Conservation (phyloP, 2,797 vertebrate species). For the Echiichthys vipera region DNA sequence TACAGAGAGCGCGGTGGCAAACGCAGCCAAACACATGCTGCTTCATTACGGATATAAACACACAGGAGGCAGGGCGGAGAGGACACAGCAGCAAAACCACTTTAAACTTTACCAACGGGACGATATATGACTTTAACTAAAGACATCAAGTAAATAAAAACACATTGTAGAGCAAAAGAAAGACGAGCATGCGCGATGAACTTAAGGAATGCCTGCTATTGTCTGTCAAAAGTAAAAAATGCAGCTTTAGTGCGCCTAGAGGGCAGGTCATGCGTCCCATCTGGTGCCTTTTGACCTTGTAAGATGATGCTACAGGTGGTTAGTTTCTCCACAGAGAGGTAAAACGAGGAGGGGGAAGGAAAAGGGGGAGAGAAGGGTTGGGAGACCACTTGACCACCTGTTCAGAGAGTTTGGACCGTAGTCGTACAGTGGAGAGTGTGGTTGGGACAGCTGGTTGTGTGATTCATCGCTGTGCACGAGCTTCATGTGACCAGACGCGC, state of each 20-base stretch:
- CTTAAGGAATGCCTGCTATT: not conserved
- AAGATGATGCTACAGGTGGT: constrained; percentile 50
- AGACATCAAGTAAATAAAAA: no score
- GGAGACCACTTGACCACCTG: constrained; percentile 58
- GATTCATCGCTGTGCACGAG: constrained; percentile 29
- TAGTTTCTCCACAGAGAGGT: constrained; percentile 9
- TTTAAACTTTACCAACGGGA: not conserved
- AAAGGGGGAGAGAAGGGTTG: not conserved
- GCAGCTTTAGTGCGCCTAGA: not conserved
- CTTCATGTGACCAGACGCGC: not conserved
- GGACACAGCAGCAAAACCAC: not conserved
- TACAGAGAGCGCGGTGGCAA: not conserved
- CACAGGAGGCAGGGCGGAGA: not conserved
- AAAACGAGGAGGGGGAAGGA: not conserved
- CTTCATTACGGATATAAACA: constrained; percentile 61
- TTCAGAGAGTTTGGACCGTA: constrained; percentile 30
- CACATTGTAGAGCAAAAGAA: not conserved
- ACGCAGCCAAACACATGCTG: constrained; percentile 11
- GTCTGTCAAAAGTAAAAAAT: not conserved
- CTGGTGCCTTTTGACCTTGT: constrained; percentile 39
- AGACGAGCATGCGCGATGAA: no score
- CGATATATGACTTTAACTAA: not conserved
- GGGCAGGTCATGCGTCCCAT: not conserved
- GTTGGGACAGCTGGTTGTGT: constrained; percentile 39
- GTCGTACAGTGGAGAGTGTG: constrained; percentile 24